Evolutionary conservation across 1,140 invertebrate genomes (phyloP), one percentile per base, ranked within the genome.

Genomic region (Bilobella aurantiaca): DNA sequence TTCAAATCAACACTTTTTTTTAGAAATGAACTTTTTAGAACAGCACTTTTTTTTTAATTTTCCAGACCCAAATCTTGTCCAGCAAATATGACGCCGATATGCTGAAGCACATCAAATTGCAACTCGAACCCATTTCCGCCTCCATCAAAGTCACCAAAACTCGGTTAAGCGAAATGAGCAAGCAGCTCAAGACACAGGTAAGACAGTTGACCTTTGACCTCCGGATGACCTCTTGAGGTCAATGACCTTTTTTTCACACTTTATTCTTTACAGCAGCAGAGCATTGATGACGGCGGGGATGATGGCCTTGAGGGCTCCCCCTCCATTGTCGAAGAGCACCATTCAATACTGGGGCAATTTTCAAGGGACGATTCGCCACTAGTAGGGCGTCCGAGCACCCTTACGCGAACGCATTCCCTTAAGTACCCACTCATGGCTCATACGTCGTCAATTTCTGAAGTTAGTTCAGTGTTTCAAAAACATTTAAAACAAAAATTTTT

Each of bases 41-140:
- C 49, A 53, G 49, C 3, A 14, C 5, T 8, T 53, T 53, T 23
- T 53, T 5, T 53, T 14, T 53, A 12, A 23, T 64, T 2, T 25
- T 69, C 8, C 32, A 72, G 68, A 68, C 61, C 47, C 71, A 73
- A 68, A 66, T 73, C 34, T 27, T 73, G 1, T 68, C 42, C n/a
- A 66, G 59, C 21, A 37, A 57, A 42, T 29, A 66, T 30, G 68
- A 73, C 28, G 32, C 59, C 5, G 31, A 42, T 0, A 32, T 56
- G 23, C 32, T 73, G 21, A 31, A 68, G 5, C 32, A 2, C 3
- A 70, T 73, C n/a, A 73, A 68, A 29, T 25, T 21, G 21, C 14
- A 69, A 27, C 47, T 73, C 5, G 62, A 66, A 16, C 62, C 32
- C 1, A 69, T 73, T 8, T 49, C 42, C 12, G 62, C 29, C 16